Conservation (phyloP, 2,113 vertebrate genomes). For the Alethe castanea region DNA sequence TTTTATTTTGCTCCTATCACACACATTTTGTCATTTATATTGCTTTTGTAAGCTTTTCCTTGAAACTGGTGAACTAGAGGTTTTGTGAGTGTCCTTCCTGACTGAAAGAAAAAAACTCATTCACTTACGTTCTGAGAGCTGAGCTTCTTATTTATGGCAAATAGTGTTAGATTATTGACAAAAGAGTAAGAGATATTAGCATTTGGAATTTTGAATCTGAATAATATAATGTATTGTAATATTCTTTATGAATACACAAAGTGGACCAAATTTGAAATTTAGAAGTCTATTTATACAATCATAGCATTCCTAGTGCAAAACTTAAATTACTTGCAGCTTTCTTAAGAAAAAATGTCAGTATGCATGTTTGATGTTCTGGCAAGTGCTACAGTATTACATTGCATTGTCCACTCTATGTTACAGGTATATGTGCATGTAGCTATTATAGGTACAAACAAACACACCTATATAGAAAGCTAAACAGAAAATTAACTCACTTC, state of each 20-base stretch:
- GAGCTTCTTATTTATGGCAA: neutral
- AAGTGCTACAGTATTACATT: neutral
- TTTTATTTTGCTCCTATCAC: neutral
- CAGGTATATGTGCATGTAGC: neutral
- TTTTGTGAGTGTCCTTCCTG: neutral
- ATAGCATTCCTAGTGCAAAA: neutral
- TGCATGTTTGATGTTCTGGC: neutral
- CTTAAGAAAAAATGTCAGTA: neutral
- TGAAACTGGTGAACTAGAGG: neutral
- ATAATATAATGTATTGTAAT: neutral
- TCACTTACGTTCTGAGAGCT: neutral
- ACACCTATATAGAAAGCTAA: neutral
- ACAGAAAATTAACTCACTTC: neutral
- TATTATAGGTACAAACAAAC: neutral
- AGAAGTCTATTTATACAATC: neutral
- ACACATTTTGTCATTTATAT: neutral
- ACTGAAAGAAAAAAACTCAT: neutral
- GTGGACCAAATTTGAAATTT: neutral
- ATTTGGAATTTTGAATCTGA: neutral
- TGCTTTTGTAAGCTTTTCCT: neutral
- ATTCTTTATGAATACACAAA: neutral
- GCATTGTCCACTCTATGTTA: neutral
- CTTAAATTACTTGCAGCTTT: neutral
- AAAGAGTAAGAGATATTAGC: neutral
- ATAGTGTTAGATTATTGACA: fast-evolving